Base-by-base conservation (phyloP, 1,140 invertebrate species). In the Adelges cooleyi region DNA sequence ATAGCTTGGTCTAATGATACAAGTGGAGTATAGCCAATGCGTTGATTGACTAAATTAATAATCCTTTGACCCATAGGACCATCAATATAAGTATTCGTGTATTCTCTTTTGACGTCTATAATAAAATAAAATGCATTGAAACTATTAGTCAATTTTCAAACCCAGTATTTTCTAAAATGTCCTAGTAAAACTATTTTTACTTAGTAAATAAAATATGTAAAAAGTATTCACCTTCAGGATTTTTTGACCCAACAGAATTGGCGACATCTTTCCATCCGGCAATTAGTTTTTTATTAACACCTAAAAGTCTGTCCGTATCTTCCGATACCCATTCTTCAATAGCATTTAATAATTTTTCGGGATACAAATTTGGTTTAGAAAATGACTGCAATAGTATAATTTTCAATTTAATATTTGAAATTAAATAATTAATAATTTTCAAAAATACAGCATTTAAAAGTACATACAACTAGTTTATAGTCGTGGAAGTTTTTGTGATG, bases 281-380 rank as follows among this genome's bases (percentile, higher is more conserved):
- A 10, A 52, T 10, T 4, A 52, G 23, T 52, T 17, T 52, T 52
- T 29, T 52, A n/a, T 23, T 17, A 33, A 11, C 5, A 17, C 25
- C 25, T 27, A 52, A 29, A n/a, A 27, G 9, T 52, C 29, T 52
- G 27, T 52, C 50, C 11, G 27, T 52, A 9, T 52, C 50, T 52
- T 52, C 50, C 1, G 50, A 52, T 29, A 52, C 27, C 50, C 50
- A 52, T 27, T 52, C 50, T 52, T 52, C 50, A 27, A 52, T 27
- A 33, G 50, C 50, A 52, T 29, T 25, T 25, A 52, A 52, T n/a
- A 52, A 25, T 33, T 52, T 52, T 29, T 9, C 25, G 17, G 50
- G n/a, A 52, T 27, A 52, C 8, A 25, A 27, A 52, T 25, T 52
- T 52, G 50, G 27, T 52, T 52, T 33, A 33, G 25, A 52, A 17